Percentiles rank a stretch among this genome's conserved stretches.
Evolutionary conservation across 1,140 invertebrate genomes (phyloP).

Genomic region (Arctopsyche grandis): DNA sequence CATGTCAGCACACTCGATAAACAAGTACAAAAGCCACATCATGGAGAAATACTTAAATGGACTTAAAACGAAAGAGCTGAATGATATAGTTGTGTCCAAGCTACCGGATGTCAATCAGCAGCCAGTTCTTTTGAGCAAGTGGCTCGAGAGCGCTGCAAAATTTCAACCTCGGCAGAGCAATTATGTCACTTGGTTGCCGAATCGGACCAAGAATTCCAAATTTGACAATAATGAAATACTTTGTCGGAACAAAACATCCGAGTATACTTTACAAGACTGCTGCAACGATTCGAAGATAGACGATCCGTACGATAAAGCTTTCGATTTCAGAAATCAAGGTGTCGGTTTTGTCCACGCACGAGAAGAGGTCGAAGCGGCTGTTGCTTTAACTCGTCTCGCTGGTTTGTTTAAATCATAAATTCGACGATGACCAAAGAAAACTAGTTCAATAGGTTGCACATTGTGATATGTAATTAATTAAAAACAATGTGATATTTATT

Average conservation of each 20-base stretch:
- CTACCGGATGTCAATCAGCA: conserved; percentile 56
- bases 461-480: conserved; percentile 25
- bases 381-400: conserved; percentile 71
- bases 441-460: conserved; percentile 6
- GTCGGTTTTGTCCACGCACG: conserved; percentile 64
- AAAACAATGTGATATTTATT: conserved; percentile 24
- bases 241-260: not conserved
- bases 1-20: conserved; percentile 51
- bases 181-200: conserved; percentile 71
- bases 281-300: conserved; percentile 2
- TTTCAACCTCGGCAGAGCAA: conserved; percentile 74
- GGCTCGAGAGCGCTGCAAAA: conserved; percentile 74
- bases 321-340: conserved; percentile 51
- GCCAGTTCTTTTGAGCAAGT: conserved; percentile 71
- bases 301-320: not conserved
- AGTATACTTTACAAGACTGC: not conserved
- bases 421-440: conserved; percentile 24
- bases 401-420: conserved; percentile 53
- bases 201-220: conserved; percentile 12
- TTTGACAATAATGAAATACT: not conserved
- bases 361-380: conserved; percentile 77
- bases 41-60: conserved; percentile 68
- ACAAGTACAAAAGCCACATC: conserved; percentile 68
- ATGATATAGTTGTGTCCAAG: conserved; percentile 56
- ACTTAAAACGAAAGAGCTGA: conserved; percentile 38